phyloP scores from a whole-genome alignment of 2,888 invertebrate genomes.

The Drosophila robusta region DNA sequence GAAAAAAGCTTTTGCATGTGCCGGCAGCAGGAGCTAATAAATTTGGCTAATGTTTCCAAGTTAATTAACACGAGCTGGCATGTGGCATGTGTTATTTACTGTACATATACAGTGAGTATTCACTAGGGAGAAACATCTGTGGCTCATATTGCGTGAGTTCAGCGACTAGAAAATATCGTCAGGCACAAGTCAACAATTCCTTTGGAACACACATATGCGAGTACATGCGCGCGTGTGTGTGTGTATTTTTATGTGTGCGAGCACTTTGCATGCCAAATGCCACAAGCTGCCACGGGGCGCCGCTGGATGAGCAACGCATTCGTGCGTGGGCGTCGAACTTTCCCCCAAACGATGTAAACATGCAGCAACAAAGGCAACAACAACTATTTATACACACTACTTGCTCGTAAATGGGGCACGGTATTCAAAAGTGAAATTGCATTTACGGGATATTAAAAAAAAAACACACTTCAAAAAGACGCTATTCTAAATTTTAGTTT shows the following conservation, averaged over 20 bases:
- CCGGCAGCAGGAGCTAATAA: conserved; percentile 52
- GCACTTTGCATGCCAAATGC: conserved; percentile 45
- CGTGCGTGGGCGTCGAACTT: conserved; percentile 75
- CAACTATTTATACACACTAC: conserved; percentile 51
- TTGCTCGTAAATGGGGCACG: background rate
- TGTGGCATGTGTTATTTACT: conserved; percentile 20
- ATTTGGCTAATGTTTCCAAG: conserved; percentile 48
- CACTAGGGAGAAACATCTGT: conserved; percentile 52
- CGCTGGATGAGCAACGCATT: conserved; percentile 69
- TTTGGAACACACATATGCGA: conserved; percentile 10
- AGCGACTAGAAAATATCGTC: conserved; percentile 46
- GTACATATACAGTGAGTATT: conserved; percentile 29
- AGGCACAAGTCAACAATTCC: conserved; percentile 18
- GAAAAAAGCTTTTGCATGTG: conserved; percentile 1
- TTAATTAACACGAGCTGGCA: conserved; percentile 56
- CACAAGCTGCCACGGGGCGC: conserved; percentile 26
- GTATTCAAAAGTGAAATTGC: conserved; percentile 1
- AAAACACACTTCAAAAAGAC: background rate
- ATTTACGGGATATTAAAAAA: background rate
- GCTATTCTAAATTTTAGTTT: background rate
- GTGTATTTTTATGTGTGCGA: background rate
- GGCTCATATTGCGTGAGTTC: conserved; percentile 55
- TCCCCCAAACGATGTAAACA: conserved; percentile 58
- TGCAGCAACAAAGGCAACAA: conserved; percentile 28
- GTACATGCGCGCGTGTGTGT: background rate